Conservation (phyloP, 2,888 invertebrate genomes). For the Apotomis turbidana region DNA sequence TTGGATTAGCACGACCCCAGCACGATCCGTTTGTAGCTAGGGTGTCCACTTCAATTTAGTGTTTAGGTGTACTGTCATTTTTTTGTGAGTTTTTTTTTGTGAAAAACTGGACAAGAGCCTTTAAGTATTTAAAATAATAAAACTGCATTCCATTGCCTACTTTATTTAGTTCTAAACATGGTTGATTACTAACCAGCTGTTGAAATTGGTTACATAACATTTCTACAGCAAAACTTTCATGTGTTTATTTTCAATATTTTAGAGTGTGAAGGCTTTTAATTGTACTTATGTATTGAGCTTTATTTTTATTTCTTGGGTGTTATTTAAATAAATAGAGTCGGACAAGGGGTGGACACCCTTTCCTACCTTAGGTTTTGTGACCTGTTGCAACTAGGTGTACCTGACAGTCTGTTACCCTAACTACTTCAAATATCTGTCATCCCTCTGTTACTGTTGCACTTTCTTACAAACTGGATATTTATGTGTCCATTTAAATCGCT, state of each 20-base stretch:
- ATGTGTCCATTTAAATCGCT: slow-evolving; percentile 10
- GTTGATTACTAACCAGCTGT: slow-evolving; percentile 14
- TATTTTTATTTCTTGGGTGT: neutral
- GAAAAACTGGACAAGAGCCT: neutral
- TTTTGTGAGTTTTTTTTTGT: neutral
- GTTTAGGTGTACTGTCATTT: slow-evolving; percentile 6
- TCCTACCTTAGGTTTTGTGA: slow-evolving; percentile 27
- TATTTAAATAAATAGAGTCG: neutral
- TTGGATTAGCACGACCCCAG: slow-evolving; percentile 37
- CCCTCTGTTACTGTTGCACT: slow-evolving; percentile 30
- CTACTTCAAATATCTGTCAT: slow-evolving; percentile 36
- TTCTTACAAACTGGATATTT: slow-evolving; percentile 1
- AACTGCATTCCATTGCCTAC: no score
- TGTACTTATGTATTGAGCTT: neutral
- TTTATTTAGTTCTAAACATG: slow-evolving; percentile 10
- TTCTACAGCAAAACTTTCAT: neutral
- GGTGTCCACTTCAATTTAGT: slow-evolving; percentile 37
- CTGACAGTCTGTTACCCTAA: slow-evolving; percentile 8
- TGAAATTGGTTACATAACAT: slow-evolving; percentile 22
- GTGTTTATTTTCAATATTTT: neutral
- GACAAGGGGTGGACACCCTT: slow-evolving; percentile 32
- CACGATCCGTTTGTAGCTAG: slow-evolving; percentile 38
- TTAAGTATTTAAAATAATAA: no score
- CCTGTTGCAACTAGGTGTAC: slow-evolving; percentile 26
- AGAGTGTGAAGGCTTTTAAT: neutral